Conservation (phyloP, 2,113 vertebrate genomes). For the Aplodontia rufa region DNA sequence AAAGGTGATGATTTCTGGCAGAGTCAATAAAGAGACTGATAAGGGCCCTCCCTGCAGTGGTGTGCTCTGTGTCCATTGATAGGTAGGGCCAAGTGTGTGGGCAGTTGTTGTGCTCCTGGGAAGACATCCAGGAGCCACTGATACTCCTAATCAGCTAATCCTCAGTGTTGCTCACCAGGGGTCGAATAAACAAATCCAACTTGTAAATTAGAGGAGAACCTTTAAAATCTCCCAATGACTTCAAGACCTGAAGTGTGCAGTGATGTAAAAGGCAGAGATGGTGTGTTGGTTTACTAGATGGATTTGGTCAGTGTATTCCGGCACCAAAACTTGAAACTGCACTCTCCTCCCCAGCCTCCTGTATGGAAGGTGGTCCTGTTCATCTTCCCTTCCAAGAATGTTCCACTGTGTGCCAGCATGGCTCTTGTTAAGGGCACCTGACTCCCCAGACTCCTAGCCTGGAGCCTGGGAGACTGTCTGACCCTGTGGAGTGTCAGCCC, state of each 20-base stretch:
- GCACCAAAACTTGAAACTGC: neutral
- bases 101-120: neutral
- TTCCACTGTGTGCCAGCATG: too few species aligned
- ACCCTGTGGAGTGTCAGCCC: neutral
- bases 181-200: neutral
- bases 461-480: neutral
- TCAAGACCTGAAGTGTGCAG: neutral
- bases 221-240: neutral
- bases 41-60: neutral
- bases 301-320: neutral
- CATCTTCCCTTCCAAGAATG: too few species aligned
- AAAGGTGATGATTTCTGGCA: neutral
- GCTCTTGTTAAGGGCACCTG: neutral
- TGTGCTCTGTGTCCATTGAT: neutral
- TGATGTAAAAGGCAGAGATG: neutral
- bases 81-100: too few species aligned
- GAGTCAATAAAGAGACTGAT: neutral
- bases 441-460: neutral
- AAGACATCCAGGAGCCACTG: too few species aligned
- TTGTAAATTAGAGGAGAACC: neutral
- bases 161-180: neutral
- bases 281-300: neutral
- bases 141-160: too few species aligned
- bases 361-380: too few species aligned
- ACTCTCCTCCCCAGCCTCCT: neutral